Percentiles rank a stretch among this genome's conserved stretches.
These are phyloP conservation scores for Trichogramma dendrolimi DNA, from an alignment of 2,888 invertebrate species.

Conservation along the genomic window DNA sequence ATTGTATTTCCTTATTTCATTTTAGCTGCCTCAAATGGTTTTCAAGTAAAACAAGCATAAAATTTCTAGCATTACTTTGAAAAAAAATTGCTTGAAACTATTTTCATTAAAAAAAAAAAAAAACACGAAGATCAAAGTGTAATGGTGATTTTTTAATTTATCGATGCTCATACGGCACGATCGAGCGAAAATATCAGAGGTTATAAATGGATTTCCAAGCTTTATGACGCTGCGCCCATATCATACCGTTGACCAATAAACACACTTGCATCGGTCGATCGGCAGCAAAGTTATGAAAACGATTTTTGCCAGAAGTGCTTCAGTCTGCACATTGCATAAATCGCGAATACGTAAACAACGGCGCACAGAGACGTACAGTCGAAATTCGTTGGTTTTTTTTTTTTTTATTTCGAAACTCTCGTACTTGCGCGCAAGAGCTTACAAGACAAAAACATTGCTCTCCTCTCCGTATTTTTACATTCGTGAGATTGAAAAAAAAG, in stretches of 20 bases:
- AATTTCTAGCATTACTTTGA: background rate
- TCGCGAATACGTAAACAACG: background rate
- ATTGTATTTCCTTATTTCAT: too few species aligned
- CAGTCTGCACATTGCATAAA: slow-evolving; percentile 8
- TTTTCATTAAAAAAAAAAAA: background rate
- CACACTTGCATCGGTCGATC: slow-evolving; percentile 28
- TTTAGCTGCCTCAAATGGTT: background rate
- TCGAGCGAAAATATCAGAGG: too few species aligned
- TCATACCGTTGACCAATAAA: too few species aligned
- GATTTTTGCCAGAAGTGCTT: slow-evolving; percentile 8
- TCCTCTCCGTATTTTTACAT: too few species aligned
- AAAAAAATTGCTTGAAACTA: background rate
- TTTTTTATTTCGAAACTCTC: too few species aligned
- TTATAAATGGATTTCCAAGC: too few species aligned
- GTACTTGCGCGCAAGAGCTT: too few species aligned
- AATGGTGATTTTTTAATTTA: background rate
- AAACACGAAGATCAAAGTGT: background rate
- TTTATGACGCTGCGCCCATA: too few species aligned
- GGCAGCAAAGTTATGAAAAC: slow-evolving; percentile 14
- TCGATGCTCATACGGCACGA: too few species aligned
- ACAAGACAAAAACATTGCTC: too few species aligned
- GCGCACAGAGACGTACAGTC: background rate
- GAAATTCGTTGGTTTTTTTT: too few species aligned
- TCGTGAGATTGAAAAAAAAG: too few species aligned
- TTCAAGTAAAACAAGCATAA: background rate